Conservation (phyloP, 2,888 invertebrate genomes). For the Ophion slaviceki region DNA sequence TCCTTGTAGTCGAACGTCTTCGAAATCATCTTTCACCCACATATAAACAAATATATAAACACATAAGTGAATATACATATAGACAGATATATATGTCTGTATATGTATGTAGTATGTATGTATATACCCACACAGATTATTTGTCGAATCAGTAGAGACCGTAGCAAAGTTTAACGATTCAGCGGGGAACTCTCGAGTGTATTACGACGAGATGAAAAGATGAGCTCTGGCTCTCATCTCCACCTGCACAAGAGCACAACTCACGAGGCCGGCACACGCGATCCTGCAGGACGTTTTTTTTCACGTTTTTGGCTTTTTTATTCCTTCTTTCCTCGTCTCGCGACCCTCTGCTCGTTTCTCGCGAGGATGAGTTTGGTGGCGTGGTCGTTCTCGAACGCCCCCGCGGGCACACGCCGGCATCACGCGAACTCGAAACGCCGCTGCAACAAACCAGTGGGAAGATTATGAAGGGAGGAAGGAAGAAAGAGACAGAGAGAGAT, state of each 20-base stretch:
- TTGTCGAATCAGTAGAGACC: slow-evolving; percentile 54
- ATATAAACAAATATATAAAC: neutral
- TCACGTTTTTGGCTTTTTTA: slow-evolving; percentile 45
- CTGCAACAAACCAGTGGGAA: slow-evolving; percentile 46
- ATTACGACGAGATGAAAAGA: slow-evolving; percentile 38
- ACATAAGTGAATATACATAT: neutral
- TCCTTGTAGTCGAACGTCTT: too few species aligned
- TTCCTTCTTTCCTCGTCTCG: slow-evolving; percentile 29
- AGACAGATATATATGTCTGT: too few species aligned
- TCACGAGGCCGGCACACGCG: slow-evolving; percentile 71
- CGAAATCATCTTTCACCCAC: too few species aligned
- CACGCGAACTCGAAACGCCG: slow-evolving; percentile 74
- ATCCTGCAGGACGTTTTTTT: slow-evolving; percentile 62
- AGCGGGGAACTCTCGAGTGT: slow-evolving; percentile 39
- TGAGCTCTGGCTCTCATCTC: slow-evolving; percentile 60
- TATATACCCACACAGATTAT: slow-evolving; percentile 5
- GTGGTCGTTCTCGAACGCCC: slow-evolving; percentile 75
- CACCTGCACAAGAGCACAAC: slow-evolving; percentile 69
- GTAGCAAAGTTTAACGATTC: slow-evolving; percentile 61
- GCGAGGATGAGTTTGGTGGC: slow-evolving; percentile 58
- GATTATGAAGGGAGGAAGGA: slow-evolving; percentile 41
- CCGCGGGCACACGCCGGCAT: slow-evolving; percentile 82
- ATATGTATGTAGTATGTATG: neutral
- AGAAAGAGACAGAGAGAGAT: slow-evolving; percentile 16
- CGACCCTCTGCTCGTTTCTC: slow-evolving; percentile 51